A percentile compares a stretch with the other conserved stretches of the same genome.
phyloP scores from a whole-genome alignment of 2,888 invertebrate species.

The Teleiodes luculella region DNA sequence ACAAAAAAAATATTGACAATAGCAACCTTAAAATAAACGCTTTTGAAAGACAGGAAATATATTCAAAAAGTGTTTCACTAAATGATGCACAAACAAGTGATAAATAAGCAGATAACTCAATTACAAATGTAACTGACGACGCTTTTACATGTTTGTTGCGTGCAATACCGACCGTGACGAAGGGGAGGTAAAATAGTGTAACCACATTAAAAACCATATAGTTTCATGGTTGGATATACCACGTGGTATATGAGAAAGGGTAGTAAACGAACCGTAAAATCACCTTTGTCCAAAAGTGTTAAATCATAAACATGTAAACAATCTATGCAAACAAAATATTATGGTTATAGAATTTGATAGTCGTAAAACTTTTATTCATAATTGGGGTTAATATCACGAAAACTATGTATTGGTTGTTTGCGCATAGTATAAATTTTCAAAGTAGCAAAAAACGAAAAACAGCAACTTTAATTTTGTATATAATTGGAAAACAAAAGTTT shows the following conservation, averaged over 20 bases:
- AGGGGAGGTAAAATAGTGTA: constrained; percentile 21
- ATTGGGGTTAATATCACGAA: no score
- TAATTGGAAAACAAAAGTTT: no score
- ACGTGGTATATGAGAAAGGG: constrained; percentile 20
- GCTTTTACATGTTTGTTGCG: constrained; percentile 53
- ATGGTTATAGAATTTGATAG: no score
- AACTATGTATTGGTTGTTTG: no score
- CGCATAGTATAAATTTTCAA: no score
- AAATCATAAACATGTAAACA: not conserved
- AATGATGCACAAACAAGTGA: not conserved
- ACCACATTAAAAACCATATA: constrained; percentile 8
- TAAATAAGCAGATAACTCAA: constrained; percentile 12
- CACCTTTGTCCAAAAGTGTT: constrained; percentile 6
- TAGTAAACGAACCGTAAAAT: constrained; percentile 19
- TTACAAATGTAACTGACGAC: constrained; percentile 8
- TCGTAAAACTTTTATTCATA: no score
- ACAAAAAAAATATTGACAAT: no score
- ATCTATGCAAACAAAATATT: not conserved
- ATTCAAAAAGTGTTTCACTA: no score
- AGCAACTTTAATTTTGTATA: no score
- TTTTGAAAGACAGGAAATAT: no score
- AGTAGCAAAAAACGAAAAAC: no score
- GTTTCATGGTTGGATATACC: constrained; percentile 22
- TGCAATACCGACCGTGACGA: constrained; percentile 59
- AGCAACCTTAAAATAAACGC: no score